Percentiles rank a stretch among this genome's conserved stretches.
Evolutionary conservation across 2,113 vertebrate genomes (phyloP).

Genomic region (Oncorhynchus kisutch): DNA sequence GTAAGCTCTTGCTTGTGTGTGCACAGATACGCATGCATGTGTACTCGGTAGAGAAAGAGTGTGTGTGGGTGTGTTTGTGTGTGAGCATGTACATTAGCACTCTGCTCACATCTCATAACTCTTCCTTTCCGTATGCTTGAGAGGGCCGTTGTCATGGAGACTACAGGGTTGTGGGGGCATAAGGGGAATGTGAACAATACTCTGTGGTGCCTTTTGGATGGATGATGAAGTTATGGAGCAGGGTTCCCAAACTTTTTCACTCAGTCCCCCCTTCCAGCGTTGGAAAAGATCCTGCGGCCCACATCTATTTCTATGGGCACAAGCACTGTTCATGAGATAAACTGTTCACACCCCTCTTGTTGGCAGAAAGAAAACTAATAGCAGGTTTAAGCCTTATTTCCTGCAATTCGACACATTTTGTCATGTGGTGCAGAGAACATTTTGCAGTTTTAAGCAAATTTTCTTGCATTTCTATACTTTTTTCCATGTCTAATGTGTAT

Average conservation of each 20-base stretch:
- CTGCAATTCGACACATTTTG: no score
- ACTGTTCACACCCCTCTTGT: no score
- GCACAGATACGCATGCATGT: constrained; percentile 11
- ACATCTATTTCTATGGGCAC: no score
- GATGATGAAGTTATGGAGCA: constrained; percentile 38
- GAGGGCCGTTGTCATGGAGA: constrained; percentile 90
- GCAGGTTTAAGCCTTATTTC: no score
- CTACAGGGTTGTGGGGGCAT: constrained; percentile 71
- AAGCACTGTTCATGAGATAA: no score
- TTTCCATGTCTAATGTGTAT: no score
- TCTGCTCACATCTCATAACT: constrained; percentile 72
- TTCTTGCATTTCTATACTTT: no score
- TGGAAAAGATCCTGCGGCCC: no score
- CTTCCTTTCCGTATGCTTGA: constrained; percentile 68
- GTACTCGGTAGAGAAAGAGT: constrained; percentile 6
- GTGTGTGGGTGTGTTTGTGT: neutral
- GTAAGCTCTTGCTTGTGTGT: constrained; percentile 29
- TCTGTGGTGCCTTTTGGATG: constrained; percentile 27
- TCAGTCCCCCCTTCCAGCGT: no score
- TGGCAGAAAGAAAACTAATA: no score
- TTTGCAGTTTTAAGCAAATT: no score
- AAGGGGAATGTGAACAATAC: constrained; percentile 46
- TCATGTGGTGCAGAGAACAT: no score
- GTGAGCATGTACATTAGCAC: constrained; percentile 61
- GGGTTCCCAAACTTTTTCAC: neutral